Base-by-base conservation (phyloP, 1,140 invertebrate genomes). In the Musca domestica region DNA sequence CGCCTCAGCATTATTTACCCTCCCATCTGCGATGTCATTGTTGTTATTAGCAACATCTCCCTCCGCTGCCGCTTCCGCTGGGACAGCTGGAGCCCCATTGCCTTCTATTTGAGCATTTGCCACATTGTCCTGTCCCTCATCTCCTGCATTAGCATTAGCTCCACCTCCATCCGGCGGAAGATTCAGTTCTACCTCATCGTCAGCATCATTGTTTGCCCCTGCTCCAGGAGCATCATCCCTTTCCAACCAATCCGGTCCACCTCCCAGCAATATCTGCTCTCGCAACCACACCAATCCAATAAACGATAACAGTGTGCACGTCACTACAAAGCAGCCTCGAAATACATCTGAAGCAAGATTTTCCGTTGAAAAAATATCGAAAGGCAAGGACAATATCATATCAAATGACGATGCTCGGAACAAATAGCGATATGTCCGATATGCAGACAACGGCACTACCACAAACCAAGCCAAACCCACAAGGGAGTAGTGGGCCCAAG, bases 211-310 rank as follows among this genome's bases (percentile, higher is more conserved):
- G 7, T 9, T 64, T 7, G 25, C 46, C 15, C 83, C 81, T 47
- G 77, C 79, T 0, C 67, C 71, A 4, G 72, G 71, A 0, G 72
- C 78, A 48, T 88, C 87, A 67, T 90, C 89, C 70, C 89, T 83
- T 77, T 95, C 93, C 52, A 97, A 84, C 95, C 95, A 98, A 71
- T 98, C 95, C 0, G 95, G 95, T 5, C 95, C 96, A 41, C 96
- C 96, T 9, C 96, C 96, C 82, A 98, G 95, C 69, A 99, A 87
- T 71, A 99, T 98, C 83, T 99, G 98, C 83, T 99, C 98, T 70
- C 97, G 83, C 15, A 99, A 84, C 97, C 97, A 99, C 0, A 99
- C 94, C 2, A 98, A 81, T 61, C 95, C 95, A 74, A 99, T 97
- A 76, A 99, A 99, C 2, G 95, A 94, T 80, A 98, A 94, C 27